Base-by-base conservation (phyloP, 2,797 vertebrate species). In the Macropodus opercularis region DNA sequence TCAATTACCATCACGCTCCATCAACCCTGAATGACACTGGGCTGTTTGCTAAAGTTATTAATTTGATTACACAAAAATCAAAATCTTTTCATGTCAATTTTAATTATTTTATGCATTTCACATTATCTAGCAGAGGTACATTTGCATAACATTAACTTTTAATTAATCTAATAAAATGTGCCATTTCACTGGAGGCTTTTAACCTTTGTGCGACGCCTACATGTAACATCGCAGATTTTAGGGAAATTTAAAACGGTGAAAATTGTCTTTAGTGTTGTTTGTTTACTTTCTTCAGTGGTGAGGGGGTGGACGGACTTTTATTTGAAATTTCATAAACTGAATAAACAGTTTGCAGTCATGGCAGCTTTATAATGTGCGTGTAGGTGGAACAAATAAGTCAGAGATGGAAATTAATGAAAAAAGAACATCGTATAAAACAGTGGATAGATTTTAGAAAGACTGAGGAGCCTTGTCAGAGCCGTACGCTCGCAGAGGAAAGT, bases 341-440 rank as follows among this genome's bases (percentile, higher is more conserved):
- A 74, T 29, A 62, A 49, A 68, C 69, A 61, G 52, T 54, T 77
- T 44, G 57, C 40, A 53, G 55, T 62, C 44, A 66, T 4, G 8
- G 70, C 66, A 56, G 79, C 64, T 75, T 85, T 29, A 75, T 75
- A 75, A 72, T 83, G 70, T 44, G 43, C 51, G 64, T 51, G 80
- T 83, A 78, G 85, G 85, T 76, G 81, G 79, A 76, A 79, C 57
- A 81, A 87, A 88, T 69, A 85, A 84, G 77, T 84, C 78, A 63
- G 70, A 72, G 61, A 69, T n/a, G 46, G 47, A 82, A 87, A 84
- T 69, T 56, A 77, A 85, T 49, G 40, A 32, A 27, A 63, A 70
- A 65, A 48, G 32, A 80, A 52, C 13, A 60, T 64, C 72, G 84
- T 67, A 31, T 29, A 53, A 72, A n/a, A 63, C 22, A 31, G 66